Evolutionary conservation across 2,888 invertebrate genomes (phyloP), one percentile per base, ranked within the genome.

Genomic region (Dicyrtoma fusca): DNA sequence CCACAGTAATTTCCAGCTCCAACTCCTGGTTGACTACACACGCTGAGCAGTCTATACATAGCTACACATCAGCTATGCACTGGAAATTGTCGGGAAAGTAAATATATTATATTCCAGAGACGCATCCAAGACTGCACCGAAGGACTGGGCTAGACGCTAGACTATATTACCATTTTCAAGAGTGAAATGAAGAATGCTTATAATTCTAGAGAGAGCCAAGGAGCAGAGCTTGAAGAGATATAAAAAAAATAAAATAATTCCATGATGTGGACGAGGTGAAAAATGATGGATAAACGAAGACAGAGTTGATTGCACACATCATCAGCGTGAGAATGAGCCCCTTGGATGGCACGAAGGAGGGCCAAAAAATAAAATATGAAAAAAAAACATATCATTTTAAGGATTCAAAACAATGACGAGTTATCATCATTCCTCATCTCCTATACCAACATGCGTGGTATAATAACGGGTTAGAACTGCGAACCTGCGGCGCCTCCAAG

Each of bases 261-360:
- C 11, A 25, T 34, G 68, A 17, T 47, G 47, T 73, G 62, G 63
- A 72, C 59, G 59, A 69, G 69, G 74, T 76, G 76, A 74, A 74
- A 74, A 76, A 76, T 76, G 76, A 76, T 74, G 74, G 76, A 74
- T 74, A 76, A 76, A 76, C 74, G 76, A 76, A 74, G 76, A 76
- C 76, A 74, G 76, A 72, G 74, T 62, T 74, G 74, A 76, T 76
- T 76, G 74, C 74, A 49, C 69, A 65, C 57, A 71, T 73, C 70
- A 76, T 72, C 73, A 73, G 73, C 75, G 72, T 74, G 72, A 74
- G 74, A 72, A 76, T 71, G 69, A 69, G 65, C 65, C 70, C 72
- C 61, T 69, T 72, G 68, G 68, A 62, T 74, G 68, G 68, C 71
- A 71, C 34, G 72, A 70, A 71, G 66, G 74, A 70, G 69, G 74